Percentiles rank a stretch among this genome's conserved stretches.
Conservation (phyloP, 2,797 vertebrate species). For the Ambastaia sidthimunki region DNA sequence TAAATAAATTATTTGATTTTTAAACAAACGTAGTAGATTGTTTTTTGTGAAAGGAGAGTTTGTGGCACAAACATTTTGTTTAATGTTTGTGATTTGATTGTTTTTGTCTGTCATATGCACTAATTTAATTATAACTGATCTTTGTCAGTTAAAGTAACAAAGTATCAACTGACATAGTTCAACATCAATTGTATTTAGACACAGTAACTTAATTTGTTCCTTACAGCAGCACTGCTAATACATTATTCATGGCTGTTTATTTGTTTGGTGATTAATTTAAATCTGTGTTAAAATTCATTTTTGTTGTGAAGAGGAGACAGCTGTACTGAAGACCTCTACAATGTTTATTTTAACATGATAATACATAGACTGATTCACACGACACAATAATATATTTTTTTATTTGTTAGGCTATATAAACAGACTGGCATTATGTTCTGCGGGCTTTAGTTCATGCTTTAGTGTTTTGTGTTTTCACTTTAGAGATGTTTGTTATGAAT, state of each 20-base stretch:
- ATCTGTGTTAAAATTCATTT: constrained; percentile 54
- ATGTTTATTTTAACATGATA: constrained; percentile 61
- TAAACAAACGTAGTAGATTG: constrained; percentile 51
- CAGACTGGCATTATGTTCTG: not conserved
- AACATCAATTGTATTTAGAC: not conserved
- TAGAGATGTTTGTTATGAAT: not conserved
- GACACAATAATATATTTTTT: constrained; percentile 28
- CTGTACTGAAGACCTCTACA: constrained; percentile 43
- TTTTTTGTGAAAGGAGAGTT: constrained; percentile 23
- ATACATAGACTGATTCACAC: constrained; percentile 52
- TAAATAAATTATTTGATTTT: constrained; percentile 87
- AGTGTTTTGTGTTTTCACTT: not conserved
- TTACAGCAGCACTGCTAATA: constrained; percentile 14
- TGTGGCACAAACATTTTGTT: not conserved
- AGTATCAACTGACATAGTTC: not conserved
- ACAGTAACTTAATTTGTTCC: not conserved
- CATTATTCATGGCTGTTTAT: constrained; percentile 48
- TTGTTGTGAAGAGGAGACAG: constrained; percentile 51
- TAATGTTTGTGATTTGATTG: not conserved
- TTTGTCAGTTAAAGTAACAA: too few species aligned
- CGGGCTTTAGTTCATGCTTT: not conserved
- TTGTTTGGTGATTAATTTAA: constrained; percentile 55
- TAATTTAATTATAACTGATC: too few species aligned
- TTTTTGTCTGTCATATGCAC: not conserved
- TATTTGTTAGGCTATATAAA: not conserved